phyloP scores from a whole-genome alignment of 2,797 vertebrate species.

The Anolis apletophallus region DNA sequence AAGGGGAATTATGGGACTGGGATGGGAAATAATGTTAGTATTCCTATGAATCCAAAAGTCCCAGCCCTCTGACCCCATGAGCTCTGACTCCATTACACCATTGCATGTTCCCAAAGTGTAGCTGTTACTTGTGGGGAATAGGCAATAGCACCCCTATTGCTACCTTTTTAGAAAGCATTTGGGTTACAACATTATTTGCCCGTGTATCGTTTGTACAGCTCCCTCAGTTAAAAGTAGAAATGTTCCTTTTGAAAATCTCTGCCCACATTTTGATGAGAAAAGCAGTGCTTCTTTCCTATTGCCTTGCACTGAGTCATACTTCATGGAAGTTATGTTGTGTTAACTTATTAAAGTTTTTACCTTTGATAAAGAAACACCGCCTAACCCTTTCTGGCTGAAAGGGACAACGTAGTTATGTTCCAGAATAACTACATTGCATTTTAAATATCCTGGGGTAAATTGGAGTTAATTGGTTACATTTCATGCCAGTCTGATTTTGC shows the following conservation, averaged over 20 bases:
- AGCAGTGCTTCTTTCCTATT: neutral
- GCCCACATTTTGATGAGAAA: neutral
- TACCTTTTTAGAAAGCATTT: neutral
- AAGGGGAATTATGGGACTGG: no score
- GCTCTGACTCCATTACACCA: no score
- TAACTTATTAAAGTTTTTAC: neutral
- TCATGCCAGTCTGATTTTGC: neutral
- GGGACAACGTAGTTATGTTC: neutral
- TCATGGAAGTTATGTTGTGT: neutral
- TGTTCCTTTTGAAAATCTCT: neutral
- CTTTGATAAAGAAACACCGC: neutral
- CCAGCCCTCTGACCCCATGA: no score
- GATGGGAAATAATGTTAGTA: no score
- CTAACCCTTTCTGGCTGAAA: neutral
- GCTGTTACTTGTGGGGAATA: neutral
- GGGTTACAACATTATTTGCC: neutral
- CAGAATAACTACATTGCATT: neutral
- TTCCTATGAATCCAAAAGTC: no score
- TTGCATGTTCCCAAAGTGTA: neutral
- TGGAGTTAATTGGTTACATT: neutral
- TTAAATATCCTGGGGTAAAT: conserved; percentile 1
- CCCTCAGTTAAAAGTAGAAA: neutral
- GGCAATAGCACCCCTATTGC: neutral
- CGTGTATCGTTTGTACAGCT: neutral
- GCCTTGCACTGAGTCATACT: neutral